Evolutionary conservation across 2,888 invertebrate genomes (phyloP).

Genomic region (Argyresthia albistria): DNA sequence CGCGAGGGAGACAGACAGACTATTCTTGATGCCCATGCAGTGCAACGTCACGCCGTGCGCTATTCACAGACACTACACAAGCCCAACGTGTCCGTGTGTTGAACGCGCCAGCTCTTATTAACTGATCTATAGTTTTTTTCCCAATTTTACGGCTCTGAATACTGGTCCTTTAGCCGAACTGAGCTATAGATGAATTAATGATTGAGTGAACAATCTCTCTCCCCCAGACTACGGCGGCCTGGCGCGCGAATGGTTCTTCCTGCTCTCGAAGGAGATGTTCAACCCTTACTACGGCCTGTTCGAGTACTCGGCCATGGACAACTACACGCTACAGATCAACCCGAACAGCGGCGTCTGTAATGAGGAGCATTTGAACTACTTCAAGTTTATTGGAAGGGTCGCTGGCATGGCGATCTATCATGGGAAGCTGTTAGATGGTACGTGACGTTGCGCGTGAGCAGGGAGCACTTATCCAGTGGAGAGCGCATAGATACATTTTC

Average conservation of each 20-base stretch:
- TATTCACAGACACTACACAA: too few species aligned
- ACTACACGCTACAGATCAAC: conserved; percentile 99
- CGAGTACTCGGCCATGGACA: conserved; percentile 99
- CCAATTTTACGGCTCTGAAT: too few species aligned
- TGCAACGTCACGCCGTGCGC: too few species aligned
- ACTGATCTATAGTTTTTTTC: too few species aligned
- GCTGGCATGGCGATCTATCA: conserved; percentile 99
- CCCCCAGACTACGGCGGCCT: conserved; percentile 93
- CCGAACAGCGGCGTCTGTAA: conserved; percentile 98
- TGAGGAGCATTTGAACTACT: conserved; percentile 97
- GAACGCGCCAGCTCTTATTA: too few species aligned
- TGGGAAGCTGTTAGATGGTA: conserved; percentile 96
- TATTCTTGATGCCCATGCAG: too few species aligned
- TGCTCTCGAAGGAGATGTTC: conserved; percentile 99
- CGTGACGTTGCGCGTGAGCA: conserved; percentile 18
- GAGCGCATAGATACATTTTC: too few species aligned
- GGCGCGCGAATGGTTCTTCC: conserved; percentile 98
- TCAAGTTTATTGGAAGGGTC: conserved; percentile 97
- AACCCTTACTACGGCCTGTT: conserved; percentile 99
- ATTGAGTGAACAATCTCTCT: background rate
- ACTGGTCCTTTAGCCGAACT: background rate
- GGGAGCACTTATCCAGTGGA: too few species aligned
- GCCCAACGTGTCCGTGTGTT: too few species aligned
- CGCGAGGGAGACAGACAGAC: too few species aligned
- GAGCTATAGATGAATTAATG: too few species aligned